Conservation (phyloP, 1,140 invertebrate species). For the Euglossa dilemma region DNA sequence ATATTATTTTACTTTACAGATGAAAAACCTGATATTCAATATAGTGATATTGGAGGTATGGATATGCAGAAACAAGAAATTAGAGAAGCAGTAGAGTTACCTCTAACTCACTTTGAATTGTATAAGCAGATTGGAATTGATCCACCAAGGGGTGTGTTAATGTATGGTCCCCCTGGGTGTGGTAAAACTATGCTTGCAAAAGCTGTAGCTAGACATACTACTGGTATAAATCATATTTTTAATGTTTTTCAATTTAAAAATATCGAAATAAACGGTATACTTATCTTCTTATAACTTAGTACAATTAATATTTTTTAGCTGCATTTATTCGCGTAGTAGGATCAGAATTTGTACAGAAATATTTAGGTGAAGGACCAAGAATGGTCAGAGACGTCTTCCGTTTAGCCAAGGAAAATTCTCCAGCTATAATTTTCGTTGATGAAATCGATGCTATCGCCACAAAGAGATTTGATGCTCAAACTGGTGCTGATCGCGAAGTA, state of each 20-base stretch:
- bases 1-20: constrained; percentile 83
- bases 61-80: constrained; percentile 99
- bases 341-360: constrained; percentile 99
- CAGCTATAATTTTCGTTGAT: constrained; percentile 99
- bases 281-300: constrained; percentile 34
- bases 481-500: constrained; percentile 99
- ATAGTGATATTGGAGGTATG: constrained; percentile 99
- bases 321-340: constrained; percentile 99
- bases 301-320: constrained; percentile 84
- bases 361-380: constrained; percentile 98
- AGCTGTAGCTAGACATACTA: constrained; percentile 98
- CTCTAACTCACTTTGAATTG: constrained; percentile 99
- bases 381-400: constrained; percentile 99
- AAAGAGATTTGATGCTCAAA: constrained; percentile 99
- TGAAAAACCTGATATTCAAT: constrained; percentile 99
- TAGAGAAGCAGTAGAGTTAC: constrained; percentile 98
- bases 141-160: constrained; percentile 97
- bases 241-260: neutral
- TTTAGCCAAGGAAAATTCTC: constrained; percentile 99
- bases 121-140: constrained; percentile 99
- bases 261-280: neutral
- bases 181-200: constrained; percentile 99
- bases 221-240: constrained; percentile 84
- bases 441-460: constrained; percentile 99
- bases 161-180: constrained; percentile 99